Evolutionary conservation across 2,797 vertebrate species (phyloP), one percentile per base, ranked within the genome.

Genomic region (Pangasius krempfi): DNA sequence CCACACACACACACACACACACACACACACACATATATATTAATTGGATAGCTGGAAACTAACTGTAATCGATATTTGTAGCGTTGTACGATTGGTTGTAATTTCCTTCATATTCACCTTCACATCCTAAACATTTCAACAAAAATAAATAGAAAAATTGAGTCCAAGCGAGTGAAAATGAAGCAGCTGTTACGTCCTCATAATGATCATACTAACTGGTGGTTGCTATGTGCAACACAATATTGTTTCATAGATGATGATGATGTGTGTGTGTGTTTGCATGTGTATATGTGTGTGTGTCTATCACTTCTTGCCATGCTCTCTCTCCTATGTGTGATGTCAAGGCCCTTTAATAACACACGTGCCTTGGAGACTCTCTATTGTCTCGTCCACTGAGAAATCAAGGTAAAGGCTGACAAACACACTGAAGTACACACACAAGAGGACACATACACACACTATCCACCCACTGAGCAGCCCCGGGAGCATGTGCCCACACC

Each of bases 401-500:
- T 91, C 89, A 91, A 90, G 86, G 64, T 83, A 72, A 84, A 89
- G 89, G 83, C 88, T 81, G 79, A 79, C 81, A 58, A 33, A 52
- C 68, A 75, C 54, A 85, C 91, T 60, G 89, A 91, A 86, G 75
- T 75, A 85, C 85, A 87, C 86, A 83, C 66, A 37, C 73, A 25
- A 2, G 12, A 5, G 50, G 40, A 66, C 62, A 66, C 62, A 85
- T 47, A 79, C 47, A 81, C 68, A 88, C 78, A 44, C 37, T 62
- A 62, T 22, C 47, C 60, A 62, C 83, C 78, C 70, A 90, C 87
- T 80, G 87, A 87, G 68, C 44, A 78, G 81, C 81, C n/a, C 58
- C 60, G 13, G 79, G 93, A 94, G 93, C 91, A 92, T 95, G 92
- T 76, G 89, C 90, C 91, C 94, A 94, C 94, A 94, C 93, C 92